A percentile compares a stretch with the other conserved stretches of the same genome.
phyloP scores from a whole-genome alignment of 2,113 vertebrate species.

The Suricata suricatta region DNA sequence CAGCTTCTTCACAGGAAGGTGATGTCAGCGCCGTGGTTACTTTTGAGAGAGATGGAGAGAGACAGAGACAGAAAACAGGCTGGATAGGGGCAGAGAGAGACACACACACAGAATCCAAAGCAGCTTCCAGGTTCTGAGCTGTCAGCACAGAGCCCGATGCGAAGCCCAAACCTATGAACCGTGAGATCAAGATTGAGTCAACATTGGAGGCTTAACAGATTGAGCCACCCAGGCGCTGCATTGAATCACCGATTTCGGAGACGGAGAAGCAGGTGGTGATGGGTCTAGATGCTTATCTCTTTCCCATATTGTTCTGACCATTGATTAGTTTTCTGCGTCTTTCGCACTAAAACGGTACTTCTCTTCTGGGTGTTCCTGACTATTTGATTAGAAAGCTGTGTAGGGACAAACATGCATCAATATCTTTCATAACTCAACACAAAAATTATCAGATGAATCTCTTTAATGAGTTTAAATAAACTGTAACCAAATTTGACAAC shows the following conservation, averaged over 20 bases:
- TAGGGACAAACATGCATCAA: neutral
- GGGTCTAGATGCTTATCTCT: neutral
- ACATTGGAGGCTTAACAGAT: too few relatives aligned
- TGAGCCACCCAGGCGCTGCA: too few relatives aligned
- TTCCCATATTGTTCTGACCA: neutral
- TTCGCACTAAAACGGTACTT: neutral
- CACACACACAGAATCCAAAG: too few relatives aligned
- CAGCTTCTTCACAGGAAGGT: neutral
- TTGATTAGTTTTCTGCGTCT: neutral
- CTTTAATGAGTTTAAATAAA: neutral
- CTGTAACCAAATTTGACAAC: neutral
- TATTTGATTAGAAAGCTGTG: neutral
- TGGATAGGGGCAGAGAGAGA: too few relatives aligned
- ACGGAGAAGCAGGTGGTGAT: neutral
- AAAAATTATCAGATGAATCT: neutral
- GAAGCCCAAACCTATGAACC: too few relatives aligned
- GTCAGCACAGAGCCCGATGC: too few relatives aligned
- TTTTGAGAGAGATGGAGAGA: too few relatives aligned
- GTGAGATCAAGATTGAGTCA: too few relatives aligned
- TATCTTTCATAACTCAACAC: neutral
- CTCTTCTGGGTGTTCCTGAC: neutral
- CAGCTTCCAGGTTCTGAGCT: too few relatives aligned
- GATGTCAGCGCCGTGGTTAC: fast-evolving
- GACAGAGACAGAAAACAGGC: too few relatives aligned
- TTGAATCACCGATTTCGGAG: neutral